Conservation (phyloP, 2,113 vertebrate genomes). For the Pan troglodytes region NHGRI_mPanTro3-v2.1_pri NC_072408.2:85356501-85357000, state of each 20-base stretch:
- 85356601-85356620: not conserved
- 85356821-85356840: not conserved
- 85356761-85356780: not conserved
- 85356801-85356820: not conserved
- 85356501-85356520: not conserved
- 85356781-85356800: not conserved
- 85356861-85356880: not conserved
- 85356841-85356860: not conserved
- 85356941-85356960: not conserved
- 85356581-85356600: not conserved
- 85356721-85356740: slow-evolving; percentile 6
- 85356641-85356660: not conserved
- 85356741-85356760: not conserved
- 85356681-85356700: not conserved
- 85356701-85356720: not conserved
- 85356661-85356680: not conserved
- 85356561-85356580: not conserved
- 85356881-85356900: not conserved
- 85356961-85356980: not conserved
- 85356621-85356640: not conserved
- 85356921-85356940: not conserved
- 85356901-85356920: not conserved
- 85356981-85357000: not conserved
- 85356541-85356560: not conserved
- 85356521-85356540: not conserved